Evolutionary conservation across 2,888 invertebrate genomes (phyloP), one percentile per base, ranked within the genome.

Genomic region (Protonemura montana): DNA sequence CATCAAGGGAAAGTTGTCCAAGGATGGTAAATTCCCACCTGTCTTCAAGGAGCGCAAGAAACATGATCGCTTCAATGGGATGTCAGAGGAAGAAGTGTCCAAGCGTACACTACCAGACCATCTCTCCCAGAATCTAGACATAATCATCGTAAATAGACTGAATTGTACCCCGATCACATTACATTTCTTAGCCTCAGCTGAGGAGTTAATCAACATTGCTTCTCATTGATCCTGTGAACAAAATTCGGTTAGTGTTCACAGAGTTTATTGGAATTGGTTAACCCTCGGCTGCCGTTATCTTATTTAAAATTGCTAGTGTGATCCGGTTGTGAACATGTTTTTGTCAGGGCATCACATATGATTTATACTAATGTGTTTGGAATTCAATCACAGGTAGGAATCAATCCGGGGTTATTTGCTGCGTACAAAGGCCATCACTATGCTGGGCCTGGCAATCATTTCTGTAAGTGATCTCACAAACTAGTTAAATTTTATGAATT

Each of bases 341-440:
- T 27, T 5, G 81, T 81, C 16, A 27, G 26, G 7, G 26, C 16
- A 6, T 35, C 35, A 28, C 30, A 7, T 7, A 77, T 26, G 0
- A 26, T 86, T 88, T 85, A 29, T 35, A 25, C 84, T 21, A 35
- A 83, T 30, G 76, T 85, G 26, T 87, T 78, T 35, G 13, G 84
- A 86, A 85, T 26, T 87, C 42, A 88, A 88, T 91, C 92, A 87
- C 93, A 99, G 98, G 97, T 99, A 93, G 99, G 99, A 89, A 98
- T 99, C 90, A 99, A 99, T 93, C 99, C 99, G 16, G 98, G 99
- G 0, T 93, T 98, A 90, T 98, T 98, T 93, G 98, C 99, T 89
- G 99, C 99, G 88, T 98, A 98, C 93, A 98, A 98, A 92, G 98
- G 98, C 0, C 99, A 99, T 92, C 98, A 99, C 92, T 99, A 99